Conservation (phyloP, 1,140 invertebrate genomes). For the Drosophila burlai region DNA sequence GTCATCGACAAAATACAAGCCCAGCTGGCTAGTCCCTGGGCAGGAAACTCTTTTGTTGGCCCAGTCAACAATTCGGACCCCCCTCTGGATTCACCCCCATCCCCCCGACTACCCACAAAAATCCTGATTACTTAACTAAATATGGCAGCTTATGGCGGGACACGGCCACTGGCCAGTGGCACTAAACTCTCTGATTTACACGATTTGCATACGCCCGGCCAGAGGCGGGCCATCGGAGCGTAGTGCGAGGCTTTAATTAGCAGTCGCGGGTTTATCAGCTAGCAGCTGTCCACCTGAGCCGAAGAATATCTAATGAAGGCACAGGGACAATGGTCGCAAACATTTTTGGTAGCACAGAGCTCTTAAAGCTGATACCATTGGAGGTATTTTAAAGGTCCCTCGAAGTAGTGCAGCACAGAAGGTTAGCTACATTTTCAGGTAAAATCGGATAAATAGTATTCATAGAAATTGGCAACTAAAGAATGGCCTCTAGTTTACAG, state of each 20-base stretch:
- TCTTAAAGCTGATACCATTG: background rate
- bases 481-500: background rate
- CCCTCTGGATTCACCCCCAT: constrained; percentile 12
- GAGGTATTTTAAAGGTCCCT: background rate
- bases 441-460: background rate
- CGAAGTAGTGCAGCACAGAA: no score
- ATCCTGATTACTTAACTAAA: constrained; percentile 68
- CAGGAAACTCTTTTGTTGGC: constrained; percentile 65
- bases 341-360: background rate
- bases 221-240: background rate
- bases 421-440: no score
- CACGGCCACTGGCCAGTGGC: constrained; percentile 46
- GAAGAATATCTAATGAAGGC: constrained; percentile 22
- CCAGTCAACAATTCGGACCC: constrained; percentile 49
- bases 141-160: constrained; percentile 60
- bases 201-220: constrained; percentile 46
- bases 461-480: background rate
- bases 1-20: constrained; percentile 62
- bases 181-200: constrained; percentile 61
- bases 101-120: constrained; percentile 24
- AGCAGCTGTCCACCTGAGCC: constrained; percentile 32
- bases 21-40: constrained; percentile 9
- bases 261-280: constrained; percentile 38
- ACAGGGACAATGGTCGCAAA: constrained; percentile 19
- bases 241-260: constrained; percentile 50